Conservation (phyloP, 2,888 invertebrate genomes). For the Cistogaster globosa region DNA sequence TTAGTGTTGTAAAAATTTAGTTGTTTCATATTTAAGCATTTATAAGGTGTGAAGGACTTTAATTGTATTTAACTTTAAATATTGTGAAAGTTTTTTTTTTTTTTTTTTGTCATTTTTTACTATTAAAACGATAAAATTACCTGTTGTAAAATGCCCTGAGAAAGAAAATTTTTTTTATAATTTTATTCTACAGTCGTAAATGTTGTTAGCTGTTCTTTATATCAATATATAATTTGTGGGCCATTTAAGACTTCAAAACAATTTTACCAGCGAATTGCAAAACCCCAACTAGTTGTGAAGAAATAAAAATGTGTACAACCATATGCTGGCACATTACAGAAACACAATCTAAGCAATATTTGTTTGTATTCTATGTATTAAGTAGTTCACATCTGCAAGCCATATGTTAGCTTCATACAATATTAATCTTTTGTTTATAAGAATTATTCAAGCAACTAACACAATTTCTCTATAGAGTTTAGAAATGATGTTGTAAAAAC, state of each 20-base stretch:
- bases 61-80: too few relatives aligned
- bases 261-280: constrained; percentile 38
- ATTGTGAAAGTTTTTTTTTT: too few relatives aligned
- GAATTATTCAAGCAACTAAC: background rate
- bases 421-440: constrained; percentile 6
- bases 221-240: too few relatives aligned
- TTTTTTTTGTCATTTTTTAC: too few relatives aligned
- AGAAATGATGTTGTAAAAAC: background rate
- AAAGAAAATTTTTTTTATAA: too few relatives aligned
- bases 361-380: constrained; percentile 20
- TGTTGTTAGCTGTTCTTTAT: too few relatives aligned
- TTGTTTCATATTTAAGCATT: too few relatives aligned
- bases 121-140: too few relatives aligned
- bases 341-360: constrained; percentile 12
- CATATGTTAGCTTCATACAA: constrained; percentile 43
- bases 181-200: too few relatives aligned
- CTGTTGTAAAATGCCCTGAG: too few relatives aligned
- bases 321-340: constrained; percentile 41
- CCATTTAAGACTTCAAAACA: background rate
- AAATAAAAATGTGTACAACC: background rate
- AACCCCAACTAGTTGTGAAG: constrained; percentile 37
- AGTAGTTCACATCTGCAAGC: constrained; percentile 60
- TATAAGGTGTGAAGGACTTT: too few relatives aligned
- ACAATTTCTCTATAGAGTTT: background rate
- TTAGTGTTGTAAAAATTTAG: too few relatives aligned